Evolutionary conservation across 2,113 vertebrate species (phyloP).

Genomic region (Siniperca chuatsi): DNA sequence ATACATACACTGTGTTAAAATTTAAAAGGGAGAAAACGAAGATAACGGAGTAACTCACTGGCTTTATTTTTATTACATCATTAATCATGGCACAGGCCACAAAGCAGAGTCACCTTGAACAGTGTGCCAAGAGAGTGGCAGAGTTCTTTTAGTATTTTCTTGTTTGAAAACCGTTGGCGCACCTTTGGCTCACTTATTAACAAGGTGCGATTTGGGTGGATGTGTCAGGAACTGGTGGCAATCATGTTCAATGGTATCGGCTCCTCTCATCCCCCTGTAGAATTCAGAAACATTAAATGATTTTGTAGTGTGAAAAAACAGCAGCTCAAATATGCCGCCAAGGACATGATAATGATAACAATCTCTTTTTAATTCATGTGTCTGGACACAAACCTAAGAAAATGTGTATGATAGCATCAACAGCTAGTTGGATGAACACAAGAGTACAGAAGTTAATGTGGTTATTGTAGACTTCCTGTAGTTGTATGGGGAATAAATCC

Average conservation of each 20-base stretch:
- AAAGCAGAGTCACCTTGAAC: not conserved
- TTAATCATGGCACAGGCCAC: not conserved
- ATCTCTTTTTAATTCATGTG: not conserved
- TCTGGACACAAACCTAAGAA: not conserved
- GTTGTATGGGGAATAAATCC: not conserved
- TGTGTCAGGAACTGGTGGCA: not conserved
- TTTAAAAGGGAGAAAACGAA: not conserved
- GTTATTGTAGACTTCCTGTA: not conserved
- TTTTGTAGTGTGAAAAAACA: not conserved
- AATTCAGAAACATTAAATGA: not conserved
- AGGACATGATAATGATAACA: not conserved
- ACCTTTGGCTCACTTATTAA: not conserved
- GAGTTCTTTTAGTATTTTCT: not conserved
- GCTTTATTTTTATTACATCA: not conserved
- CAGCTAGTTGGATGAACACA: not conserved
- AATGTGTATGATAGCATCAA: not conserved
- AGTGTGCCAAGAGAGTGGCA: not conserved
- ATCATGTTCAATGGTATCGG: not conserved
- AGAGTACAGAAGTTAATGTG: not conserved
- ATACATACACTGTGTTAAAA: not conserved
- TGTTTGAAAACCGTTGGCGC: not conserved
- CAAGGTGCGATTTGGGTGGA: not conserved
- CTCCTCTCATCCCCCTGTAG: not conserved
- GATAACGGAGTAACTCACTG: not conserved
- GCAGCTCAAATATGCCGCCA: not conserved